Evolutionary conservation across 2,113 vertebrate species (phyloP).

Genomic region (Cheirogaleus medius): DNA sequence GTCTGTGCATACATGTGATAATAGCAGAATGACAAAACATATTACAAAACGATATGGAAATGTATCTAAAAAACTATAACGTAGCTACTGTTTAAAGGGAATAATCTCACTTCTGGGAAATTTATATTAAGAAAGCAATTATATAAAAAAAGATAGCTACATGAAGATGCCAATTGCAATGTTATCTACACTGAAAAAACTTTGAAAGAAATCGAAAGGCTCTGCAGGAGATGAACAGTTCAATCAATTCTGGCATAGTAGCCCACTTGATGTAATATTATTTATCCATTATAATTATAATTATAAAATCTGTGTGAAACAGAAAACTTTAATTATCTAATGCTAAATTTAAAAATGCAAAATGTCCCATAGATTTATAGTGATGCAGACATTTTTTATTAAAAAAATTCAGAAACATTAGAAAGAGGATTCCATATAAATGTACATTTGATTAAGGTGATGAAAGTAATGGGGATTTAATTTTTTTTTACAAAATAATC

Average conservation of each 20-base stretch:
- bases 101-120: background rate
- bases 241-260: background rate
- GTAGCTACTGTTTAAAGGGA: background rate
- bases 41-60: background rate
- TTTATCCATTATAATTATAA: background rate
- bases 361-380: background rate
- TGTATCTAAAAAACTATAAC: background rate
- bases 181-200: background rate
- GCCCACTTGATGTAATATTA: background rate
- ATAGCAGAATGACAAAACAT: background rate
- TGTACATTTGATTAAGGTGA: background rate
- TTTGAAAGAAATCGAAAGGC: background rate
- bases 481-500: background rate
- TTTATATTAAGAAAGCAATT: slow-evolving; percentile 42
- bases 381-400: background rate
- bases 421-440: background rate
- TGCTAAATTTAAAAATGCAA: background rate
- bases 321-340: background rate
- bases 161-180: background rate
- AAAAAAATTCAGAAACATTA: background rate
- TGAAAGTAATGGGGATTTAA: background rate
- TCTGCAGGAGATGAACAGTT: background rate
- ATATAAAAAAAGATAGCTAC: background rate
- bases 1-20: background rate
- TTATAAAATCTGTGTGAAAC: slow-evolving; percentile 10